Evolutionary conservation across 1,140 invertebrate genomes (phyloP).

Genomic region (Doryteuthis pealeii): DNA sequence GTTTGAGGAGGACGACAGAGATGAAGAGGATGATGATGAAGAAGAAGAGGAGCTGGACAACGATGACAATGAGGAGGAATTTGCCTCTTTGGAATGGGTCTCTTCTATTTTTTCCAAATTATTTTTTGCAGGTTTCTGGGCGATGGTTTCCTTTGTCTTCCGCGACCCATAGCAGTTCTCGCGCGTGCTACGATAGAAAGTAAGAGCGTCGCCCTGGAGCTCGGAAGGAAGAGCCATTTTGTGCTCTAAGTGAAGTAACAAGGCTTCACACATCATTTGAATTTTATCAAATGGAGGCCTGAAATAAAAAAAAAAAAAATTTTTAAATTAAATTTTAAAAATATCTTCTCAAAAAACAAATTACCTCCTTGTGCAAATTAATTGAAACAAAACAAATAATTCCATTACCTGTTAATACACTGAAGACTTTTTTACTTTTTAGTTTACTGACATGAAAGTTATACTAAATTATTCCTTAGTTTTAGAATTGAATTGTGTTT

Average conservation of each 20-base stretch:
- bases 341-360: background rate
- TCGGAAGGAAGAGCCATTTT: conserved; percentile 36
- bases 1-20: background rate
- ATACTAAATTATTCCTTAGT: no score
- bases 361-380: background rate
- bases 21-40: background rate
- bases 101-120: background rate
- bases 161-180: conserved; percentile 7
- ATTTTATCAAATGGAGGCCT: conserved; percentile 51
- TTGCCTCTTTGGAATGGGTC: conserved; percentile 3
- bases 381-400: no score
- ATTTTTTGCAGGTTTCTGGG: background rate
- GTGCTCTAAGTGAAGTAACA: conserved; percentile 46
- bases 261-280: conserved; percentile 40
- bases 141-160: background rate
- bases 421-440: no score
- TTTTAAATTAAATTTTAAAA: background rate
- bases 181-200: conserved; percentile 35
- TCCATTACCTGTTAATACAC: no score
- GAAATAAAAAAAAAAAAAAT: conserved; percentile 22
- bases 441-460: no score
- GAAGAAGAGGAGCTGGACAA: background rate
- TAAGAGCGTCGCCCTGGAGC: conserved; percentile 43
- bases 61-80: background rate
- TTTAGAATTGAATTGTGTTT: no score